phyloP scores from a whole-genome alignment of 2,888 invertebrate genomes.

The Halictus ligatus region DNA sequence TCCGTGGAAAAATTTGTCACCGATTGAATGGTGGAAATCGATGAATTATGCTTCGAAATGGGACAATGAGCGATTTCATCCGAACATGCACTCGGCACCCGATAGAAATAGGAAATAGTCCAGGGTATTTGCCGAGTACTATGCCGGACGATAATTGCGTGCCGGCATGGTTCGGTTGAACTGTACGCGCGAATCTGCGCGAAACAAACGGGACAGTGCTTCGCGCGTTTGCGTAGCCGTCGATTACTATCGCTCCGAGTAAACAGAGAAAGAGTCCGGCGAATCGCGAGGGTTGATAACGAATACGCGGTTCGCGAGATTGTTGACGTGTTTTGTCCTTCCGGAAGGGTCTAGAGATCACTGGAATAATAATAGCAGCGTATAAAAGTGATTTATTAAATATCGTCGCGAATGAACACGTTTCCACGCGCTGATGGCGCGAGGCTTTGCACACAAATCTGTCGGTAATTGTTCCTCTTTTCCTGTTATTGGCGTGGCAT shows the following conservation, averaged over 20 bases:
- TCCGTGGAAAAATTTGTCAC: not conserved
- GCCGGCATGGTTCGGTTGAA: conserved; percentile 13
- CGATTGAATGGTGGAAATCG: not conserved
- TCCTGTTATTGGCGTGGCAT: not conserved
- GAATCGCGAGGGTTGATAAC: conserved; percentile 25
- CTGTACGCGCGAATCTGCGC: conserved; percentile 2
- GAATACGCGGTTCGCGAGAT: conserved; percentile 29
- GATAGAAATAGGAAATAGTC: conserved; percentile 1
- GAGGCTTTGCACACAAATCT: not conserved
- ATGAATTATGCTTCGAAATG: not conserved
- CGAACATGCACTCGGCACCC: not conserved
- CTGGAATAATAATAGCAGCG: not conserved
- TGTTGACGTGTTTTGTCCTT: conserved; percentile 9
- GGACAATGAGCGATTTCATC: conserved; percentile 1
- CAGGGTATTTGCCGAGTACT: conserved; percentile 7
- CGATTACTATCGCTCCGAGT: not conserved
- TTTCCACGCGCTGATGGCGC: not conserved
- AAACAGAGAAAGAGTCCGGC: conserved; percentile 23
- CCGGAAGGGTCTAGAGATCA: not conserved
- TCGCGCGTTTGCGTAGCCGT: not conserved
- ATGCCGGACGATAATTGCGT: conserved; percentile 4
- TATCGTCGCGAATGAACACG: not conserved
- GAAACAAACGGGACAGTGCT: conserved; percentile 16
- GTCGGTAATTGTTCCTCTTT: not conserved
- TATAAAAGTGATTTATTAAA: not conserved